phyloP scores from a whole-genome alignment of 2,888 invertebrate genomes.

The Monochamus alternatus region DNA sequence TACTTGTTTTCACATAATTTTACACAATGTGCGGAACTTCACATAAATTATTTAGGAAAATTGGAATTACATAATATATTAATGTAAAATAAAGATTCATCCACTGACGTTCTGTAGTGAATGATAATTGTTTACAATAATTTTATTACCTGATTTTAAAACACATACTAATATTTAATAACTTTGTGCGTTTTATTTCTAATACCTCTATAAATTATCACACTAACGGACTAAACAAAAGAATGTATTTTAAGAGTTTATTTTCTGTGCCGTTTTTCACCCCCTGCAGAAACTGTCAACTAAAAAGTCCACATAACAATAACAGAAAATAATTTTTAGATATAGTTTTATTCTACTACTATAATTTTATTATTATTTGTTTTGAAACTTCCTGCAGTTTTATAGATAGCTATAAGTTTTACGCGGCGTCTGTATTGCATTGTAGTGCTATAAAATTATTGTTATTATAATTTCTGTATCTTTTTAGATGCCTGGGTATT shows the following conservation, averaged over 20 bases:
- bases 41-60: no score
- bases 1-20: no score
- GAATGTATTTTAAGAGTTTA: neutral
- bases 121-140: no score
- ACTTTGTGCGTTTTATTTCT: no score
- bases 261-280: constrained; percentile 1
- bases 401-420: constrained; percentile 3
- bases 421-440: neutral
- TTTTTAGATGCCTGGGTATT: neutral
- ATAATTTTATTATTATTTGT: constrained; percentile 25
- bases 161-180: no score
- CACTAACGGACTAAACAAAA: neutral
- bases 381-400: constrained; percentile 22
- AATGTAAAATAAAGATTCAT: no score
- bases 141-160: no score
- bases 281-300: constrained; percentile 13
- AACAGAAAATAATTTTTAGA: neutral
- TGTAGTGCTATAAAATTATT: constrained; percentile 8
- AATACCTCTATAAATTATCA: no score
- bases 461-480: constrained; percentile 15
- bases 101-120: no score
- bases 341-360: neutral
- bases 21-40: no score
- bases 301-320: neutral
- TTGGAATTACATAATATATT: no score